Evolutionary conservation across 1,140 invertebrate genomes (phyloP).

Genomic region (Formica selysi): DNA sequence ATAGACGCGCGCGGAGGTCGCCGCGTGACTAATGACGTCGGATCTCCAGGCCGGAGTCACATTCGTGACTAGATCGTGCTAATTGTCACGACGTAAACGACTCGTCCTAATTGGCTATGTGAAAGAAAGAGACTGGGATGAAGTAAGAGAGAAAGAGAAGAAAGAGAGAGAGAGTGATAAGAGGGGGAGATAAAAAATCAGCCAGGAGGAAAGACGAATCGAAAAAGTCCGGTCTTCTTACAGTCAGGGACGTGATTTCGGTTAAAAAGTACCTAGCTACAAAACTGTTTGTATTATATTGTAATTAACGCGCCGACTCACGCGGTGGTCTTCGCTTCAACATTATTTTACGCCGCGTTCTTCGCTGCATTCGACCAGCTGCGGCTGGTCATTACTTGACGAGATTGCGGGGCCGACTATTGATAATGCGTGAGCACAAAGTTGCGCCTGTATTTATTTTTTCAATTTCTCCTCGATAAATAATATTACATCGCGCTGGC

Average conservation of each 20-base stretch:
- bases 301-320: slow-evolving; percentile 71
- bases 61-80: slow-evolving; percentile 67
- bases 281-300: slow-evolving; percentile 70
- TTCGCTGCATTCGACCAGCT: neutral
- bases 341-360: slow-evolving; percentile 38
- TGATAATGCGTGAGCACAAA: slow-evolving; percentile 45
- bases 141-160: neutral
- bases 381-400: slow-evolving; percentile 48
- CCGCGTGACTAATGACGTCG: slow-evolving; percentile 53
- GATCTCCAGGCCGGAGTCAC: slow-evolving; percentile 18
- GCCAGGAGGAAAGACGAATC: slow-evolving; percentile 26
- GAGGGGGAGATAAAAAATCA: slow-evolving; percentile 19
- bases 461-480: slow-evolving; percentile 54
- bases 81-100: slow-evolving; percentile 72
- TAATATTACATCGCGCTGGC: slow-evolving; percentile 22
- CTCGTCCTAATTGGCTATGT: slow-evolving; percentile 67
- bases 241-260: slow-evolving; percentile 63
- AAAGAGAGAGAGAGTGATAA: slow-evolving; percentile 28
- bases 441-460: slow-evolving; percentile 20
- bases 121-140: slow-evolving; percentile 16
- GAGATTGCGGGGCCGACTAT: slow-evolving; percentile 41
- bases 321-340: slow-evolving; percentile 66
- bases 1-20: slow-evolving; percentile 61
- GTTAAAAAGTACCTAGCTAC: slow-evolving; percentile 70
- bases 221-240: slow-evolving; percentile 53